Percentiles rank a stretch among this genome's conserved stretches.
phyloP scores from a whole-genome alignment of 2,888 invertebrate genomes.

The Stegana nigrithorax region DNA sequence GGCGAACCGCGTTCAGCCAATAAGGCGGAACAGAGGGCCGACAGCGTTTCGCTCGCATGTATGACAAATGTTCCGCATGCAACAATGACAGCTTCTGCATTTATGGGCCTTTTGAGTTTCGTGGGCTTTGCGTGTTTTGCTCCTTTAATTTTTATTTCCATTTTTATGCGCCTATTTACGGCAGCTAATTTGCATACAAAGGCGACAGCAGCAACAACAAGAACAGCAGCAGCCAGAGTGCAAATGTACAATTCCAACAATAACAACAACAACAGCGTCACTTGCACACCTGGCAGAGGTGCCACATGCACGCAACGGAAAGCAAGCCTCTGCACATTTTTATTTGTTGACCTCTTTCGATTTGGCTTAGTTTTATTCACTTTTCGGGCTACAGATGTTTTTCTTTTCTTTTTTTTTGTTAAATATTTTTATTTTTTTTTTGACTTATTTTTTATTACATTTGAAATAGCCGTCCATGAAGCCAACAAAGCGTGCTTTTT shows the following conservation, averaged over 20 bases:
- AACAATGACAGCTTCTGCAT: conserved; percentile 17
- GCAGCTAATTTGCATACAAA: conserved; percentile 56
- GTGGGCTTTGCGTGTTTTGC: conserved; percentile 37
- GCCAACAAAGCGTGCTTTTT: too few relatives aligned
- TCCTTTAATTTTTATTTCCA: too few relatives aligned
- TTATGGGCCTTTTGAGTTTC: conserved; percentile 18
- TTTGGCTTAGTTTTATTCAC: background rate
- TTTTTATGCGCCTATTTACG: conserved; percentile 10
- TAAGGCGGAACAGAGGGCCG: too few relatives aligned
- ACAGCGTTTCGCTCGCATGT: too few relatives aligned
- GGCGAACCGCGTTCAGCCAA: too few relatives aligned
- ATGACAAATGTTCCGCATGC: conserved; percentile 14
- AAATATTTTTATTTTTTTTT: background rate
- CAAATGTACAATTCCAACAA: background rate
- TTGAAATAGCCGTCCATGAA: background rate
- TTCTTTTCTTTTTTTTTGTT: conserved; percentile 4
- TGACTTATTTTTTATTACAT: background rate
- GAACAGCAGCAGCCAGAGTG: background rate
- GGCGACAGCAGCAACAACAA: too few relatives aligned
- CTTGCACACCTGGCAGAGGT: conserved; percentile 8
- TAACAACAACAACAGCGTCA: conserved; percentile 16
- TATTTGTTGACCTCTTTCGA: conserved; percentile 18
- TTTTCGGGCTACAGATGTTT: background rate
- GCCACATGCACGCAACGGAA: background rate
- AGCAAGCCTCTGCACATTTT: background rate